Percentiles rank a stretch among this genome's conserved stretches.
These are phyloP conservation scores for Tuta absoluta DNA, from an alignment of 2,888 invertebrate genomes.

Conservation along the genomic window DNA sequence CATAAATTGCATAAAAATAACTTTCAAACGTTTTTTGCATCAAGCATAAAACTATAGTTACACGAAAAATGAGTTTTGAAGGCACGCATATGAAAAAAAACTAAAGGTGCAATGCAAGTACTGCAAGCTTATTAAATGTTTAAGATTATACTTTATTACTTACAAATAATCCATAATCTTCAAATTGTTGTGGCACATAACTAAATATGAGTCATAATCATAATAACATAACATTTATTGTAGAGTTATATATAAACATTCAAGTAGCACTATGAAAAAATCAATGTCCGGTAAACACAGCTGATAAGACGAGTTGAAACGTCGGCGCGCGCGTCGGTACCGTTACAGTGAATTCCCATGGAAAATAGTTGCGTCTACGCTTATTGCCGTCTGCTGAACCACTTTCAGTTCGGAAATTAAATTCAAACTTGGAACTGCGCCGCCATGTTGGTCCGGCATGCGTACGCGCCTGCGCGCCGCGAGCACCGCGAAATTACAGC, in stretches of 20 bases:
- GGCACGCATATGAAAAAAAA: too few relatives aligned
- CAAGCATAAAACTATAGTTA: neutral
- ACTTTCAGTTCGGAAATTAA: conserved; percentile 52
- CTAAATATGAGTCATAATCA: conserved; percentile 55
- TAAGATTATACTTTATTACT: conserved; percentile 54
- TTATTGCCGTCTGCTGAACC: conserved; percentile 52
- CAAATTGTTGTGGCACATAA: conserved; percentile 61
- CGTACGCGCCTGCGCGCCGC: conserved; percentile 78
- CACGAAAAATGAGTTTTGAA: neutral
- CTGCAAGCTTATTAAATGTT: conserved; percentile 37
- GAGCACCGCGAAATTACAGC: conserved; percentile 80
- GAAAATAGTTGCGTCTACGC: conserved; percentile 48
- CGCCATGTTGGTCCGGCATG: conserved; percentile 75
- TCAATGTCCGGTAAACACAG: conserved; percentile 53
- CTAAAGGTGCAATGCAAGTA: neutral
- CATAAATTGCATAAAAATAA: neutral
- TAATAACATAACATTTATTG: conserved; percentile 46
- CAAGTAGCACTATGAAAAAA: conserved; percentile 56
- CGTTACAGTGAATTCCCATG: conserved; percentile 51
- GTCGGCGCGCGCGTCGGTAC: conserved; percentile 42
- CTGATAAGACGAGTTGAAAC: conserved; percentile 49
- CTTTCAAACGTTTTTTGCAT: neutral
- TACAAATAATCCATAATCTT: conserved; percentile 64
- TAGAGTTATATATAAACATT: conserved; percentile 65
- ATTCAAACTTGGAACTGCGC: conserved; percentile 56